Base-by-base conservation (phyloP, 2,797 vertebrate genomes). In the Mionectes olivaceus region DNA sequence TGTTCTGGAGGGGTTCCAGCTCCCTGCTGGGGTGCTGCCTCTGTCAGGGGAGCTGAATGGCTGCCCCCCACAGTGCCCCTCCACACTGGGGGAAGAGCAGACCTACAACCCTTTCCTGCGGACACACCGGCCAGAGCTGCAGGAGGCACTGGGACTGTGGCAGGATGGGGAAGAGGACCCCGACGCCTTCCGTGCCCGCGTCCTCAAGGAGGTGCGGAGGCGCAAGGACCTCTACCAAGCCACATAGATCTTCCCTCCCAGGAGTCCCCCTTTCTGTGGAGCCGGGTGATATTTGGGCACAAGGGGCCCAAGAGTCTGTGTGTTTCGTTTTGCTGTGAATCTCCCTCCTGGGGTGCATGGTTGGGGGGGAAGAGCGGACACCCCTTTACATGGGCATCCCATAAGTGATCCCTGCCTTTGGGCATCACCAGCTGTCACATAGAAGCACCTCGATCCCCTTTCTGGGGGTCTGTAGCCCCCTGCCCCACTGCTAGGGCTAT, bases 21-120 rank as follows among this genome's bases (percentile, higher is more conserved):
- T 85, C 67, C 75, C 30, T 33, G 47, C 12, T 0, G 0, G 49
- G 57, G 19, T 63, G 35, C 67, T 78, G 52, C 43, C 68, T 68
- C 27, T 0, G 1, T 46, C 2, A 47, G 8, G 41, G 25, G 23
- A 22, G 14, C 90, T 94, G 67, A 94, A 35, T 0, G 0, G 23
- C 23, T 86, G 18, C 8, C 19, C 65, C 68, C 79, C 21, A 2
- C 97, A 99, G 99, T 98, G 99, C 96, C 99, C 99, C 3, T 99
- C 99, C 50, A 99, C 99, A 0, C 97, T 99, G 24, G 98, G 98
- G 12, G 99, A 99, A 47, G 99, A 99, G 95, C 99, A 98, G 95
- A 97, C 97, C 86, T 99, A 99, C 97, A 99, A 99, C 92, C 99
- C 99, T 1, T 99, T 99, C 97, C 97, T 99, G 94, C 97, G 99